Conservation (phyloP, 2,888 invertebrate genomes). For the Lamproptera curius region DNA sequence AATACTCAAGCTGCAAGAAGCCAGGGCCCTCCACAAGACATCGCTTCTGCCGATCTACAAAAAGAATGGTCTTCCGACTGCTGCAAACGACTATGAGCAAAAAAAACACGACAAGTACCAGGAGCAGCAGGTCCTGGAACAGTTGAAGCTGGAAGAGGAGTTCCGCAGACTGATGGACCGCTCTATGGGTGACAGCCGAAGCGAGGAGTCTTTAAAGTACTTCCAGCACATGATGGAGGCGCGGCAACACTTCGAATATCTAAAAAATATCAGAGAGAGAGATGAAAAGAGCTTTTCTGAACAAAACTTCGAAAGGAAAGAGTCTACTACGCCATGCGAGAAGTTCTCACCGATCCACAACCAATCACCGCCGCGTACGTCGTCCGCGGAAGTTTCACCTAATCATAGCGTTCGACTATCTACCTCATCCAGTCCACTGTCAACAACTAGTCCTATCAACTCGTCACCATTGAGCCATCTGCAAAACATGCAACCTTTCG, state of each 20-base stretch:
- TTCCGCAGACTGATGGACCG: slow-evolving; percentile 78
- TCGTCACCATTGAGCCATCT: slow-evolving; percentile 91
- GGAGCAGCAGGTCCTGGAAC: slow-evolving; percentile 64
- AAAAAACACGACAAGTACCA: slow-evolving; percentile 39
- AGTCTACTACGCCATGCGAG: slow-evolving; percentile 40
- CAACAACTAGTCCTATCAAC: slow-evolving; percentile 79
- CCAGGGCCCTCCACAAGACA: slow-evolving; percentile 83
- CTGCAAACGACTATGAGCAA: slow-evolving; percentile 61
- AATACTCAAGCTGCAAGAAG: slow-evolving; percentile 93
- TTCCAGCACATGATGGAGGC: slow-evolving; percentile 70
- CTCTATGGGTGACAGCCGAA: slow-evolving; percentile 65
- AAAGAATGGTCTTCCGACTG: slow-evolving; percentile 67
- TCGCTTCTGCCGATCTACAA: slow-evolving; percentile 71
- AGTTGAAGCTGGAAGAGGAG: slow-evolving; percentile 77
- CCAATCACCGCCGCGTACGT: slow-evolving; percentile 51
- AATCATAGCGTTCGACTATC: slow-evolving; percentile 58
- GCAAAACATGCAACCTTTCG: slow-evolving; percentile 97
- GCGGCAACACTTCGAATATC: slow-evolving; percentile 60
- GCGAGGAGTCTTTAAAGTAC: slow-evolving; percentile 63
- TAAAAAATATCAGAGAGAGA: slow-evolving; percentile 64
- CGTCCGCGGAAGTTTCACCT: slow-evolving; percentile 63
- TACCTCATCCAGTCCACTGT: slow-evolving; percentile 69
- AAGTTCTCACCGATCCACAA: slow-evolving; percentile 46
- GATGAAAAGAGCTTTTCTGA: slow-evolving; percentile 39
- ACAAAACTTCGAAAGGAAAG: slow-evolving; percentile 47